Conservation (phyloP, 2,888 invertebrate species). For the Diaperis boleti region DNA sequence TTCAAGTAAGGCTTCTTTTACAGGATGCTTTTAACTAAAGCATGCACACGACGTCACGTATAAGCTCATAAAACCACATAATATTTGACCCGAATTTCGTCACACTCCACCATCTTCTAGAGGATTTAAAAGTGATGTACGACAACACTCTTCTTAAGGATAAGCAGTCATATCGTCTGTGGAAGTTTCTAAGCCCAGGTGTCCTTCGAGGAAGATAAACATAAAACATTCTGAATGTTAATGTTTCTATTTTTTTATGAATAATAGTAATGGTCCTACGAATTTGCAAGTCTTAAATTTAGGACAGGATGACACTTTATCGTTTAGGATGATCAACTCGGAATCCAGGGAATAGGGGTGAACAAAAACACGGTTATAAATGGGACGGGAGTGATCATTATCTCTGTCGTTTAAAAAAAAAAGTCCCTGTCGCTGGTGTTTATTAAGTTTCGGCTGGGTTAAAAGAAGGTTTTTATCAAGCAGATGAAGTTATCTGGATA, state of each 20-base stretch:
- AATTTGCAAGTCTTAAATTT: slow-evolving; percentile 26
- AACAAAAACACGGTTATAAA: slow-evolving; percentile 9
- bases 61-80: background rate
- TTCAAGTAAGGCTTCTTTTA: background rate
- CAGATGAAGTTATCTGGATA: too few relatives aligned
- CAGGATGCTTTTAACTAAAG: slow-evolving; percentile 5
- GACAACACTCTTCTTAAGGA: background rate
- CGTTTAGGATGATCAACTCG: slow-evolving; percentile 23
- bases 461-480: too few relatives aligned
- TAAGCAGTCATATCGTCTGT: background rate
- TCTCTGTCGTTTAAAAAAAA: too few relatives aligned
- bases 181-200: too few relatives aligned
- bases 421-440: too few relatives aligned
- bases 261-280: too few relatives aligned
- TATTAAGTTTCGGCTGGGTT: too few relatives aligned
- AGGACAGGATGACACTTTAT: slow-evolving; percentile 22
- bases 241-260: too few relatives aligned
- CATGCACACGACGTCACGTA: background rate
- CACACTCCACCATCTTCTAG: slow-evolving; percentile 8
- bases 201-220: too few relatives aligned
- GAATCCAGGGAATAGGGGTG: slow-evolving; percentile 9
- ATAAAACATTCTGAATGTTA: too few relatives aligned
- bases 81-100: slow-evolving; percentile 16
- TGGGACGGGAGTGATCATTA: slow-evolving; percentile 8
- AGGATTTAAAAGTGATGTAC: slow-evolving; percentile 14